Base-by-base conservation (phyloP, 2,113 vertebrate genomes). In the Triplophysa rosa region DNA sequence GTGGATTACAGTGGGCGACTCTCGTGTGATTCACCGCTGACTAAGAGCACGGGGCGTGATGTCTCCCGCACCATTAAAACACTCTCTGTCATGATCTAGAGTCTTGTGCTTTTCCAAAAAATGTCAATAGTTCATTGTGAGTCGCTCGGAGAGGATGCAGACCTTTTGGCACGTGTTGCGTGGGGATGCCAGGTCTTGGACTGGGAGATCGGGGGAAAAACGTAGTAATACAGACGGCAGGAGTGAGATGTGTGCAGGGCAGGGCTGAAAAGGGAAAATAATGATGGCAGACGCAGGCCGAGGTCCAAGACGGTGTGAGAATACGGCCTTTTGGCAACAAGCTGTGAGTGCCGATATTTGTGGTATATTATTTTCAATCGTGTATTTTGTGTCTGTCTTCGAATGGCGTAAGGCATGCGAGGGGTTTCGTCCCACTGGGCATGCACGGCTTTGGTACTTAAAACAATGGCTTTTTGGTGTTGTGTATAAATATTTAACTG, bases 401-500 rank as follows among this genome's bases (percentile, higher is more conserved):
- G 59, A 10, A 49, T 62, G 61, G 37, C 14, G 10, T 63, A 45
- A 45, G 23, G 29, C 37, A 42, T 62, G 14, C 40, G 6, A 23
- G 65, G 21, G 37, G 65, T 67, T 67, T 21, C 10, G 3, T 67
- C n/a, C 37, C n/a, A 67, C 37, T 45, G 19, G 40, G n/a, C 19
- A 14, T 66, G 19, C 33, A 62, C 62, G 54, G 54, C 54, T 58
- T 21, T 58, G 54, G 54, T 70, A 77, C 63, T 58, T 62, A 82
- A n/a, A 56, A 67, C 88, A 88, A 86, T 88, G 84, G 81, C 76
- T 78, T 66, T 82, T 56, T 56, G 74, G 77, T 82, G 77, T 82
- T 65, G 79, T 81, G 79, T 84, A 79, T 81, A 85, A 87, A 87
- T 82, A 87, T 89, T 87, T 89, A 91, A 90, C 83, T 87, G 87